A percentile compares a stretch with the other conserved stretches of the same genome.
Evolutionary conservation across 1,140 invertebrate genomes (phyloP).

Genomic region (Aphelinus certus): DNA sequence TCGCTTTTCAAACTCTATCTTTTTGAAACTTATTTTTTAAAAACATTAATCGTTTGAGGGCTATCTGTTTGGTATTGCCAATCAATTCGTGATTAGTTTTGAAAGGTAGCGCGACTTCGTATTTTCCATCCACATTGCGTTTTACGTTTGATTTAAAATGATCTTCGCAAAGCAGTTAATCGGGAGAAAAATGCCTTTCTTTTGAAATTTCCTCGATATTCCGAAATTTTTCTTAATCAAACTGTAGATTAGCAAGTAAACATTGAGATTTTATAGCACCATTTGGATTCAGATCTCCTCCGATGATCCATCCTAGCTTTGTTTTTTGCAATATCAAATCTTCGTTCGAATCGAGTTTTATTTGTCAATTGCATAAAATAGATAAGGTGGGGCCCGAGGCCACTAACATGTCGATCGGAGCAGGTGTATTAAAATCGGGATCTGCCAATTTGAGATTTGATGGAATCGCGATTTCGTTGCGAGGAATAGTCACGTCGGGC

Average conservation of each 20-base stretch:
- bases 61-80: not conserved
- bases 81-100: not conserved
- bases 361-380: not conserved
- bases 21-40: slow-evolving; percentile 36
- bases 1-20: slow-evolving; percentile 42
- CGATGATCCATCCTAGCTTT: slow-evolving; percentile 7
- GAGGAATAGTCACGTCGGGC: not conserved
- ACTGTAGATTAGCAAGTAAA: not conserved
- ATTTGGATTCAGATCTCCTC: not conserved
- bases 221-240: slow-evolving; percentile 7
- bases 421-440: not conserved
- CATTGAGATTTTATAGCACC: not conserved
- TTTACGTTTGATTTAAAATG: slow-evolving; percentile 21
- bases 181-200: not conserved
- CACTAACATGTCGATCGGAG: not conserved
- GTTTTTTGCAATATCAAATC: slow-evolving; percentile 10
- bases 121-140: slow-evolving; percentile 4
- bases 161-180: slow-evolving; percentile 22
- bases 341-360: not conserved
- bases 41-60: not conserved
- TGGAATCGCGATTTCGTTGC: not conserved
- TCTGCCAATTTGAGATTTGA: not conserved
- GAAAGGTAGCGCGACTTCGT: slow-evolving; percentile 29
- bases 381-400: not conserved
- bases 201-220: not conserved